phyloP scores from a whole-genome alignment of 2,888 invertebrate genomes.

The Incurvaria masculella region DNA sequence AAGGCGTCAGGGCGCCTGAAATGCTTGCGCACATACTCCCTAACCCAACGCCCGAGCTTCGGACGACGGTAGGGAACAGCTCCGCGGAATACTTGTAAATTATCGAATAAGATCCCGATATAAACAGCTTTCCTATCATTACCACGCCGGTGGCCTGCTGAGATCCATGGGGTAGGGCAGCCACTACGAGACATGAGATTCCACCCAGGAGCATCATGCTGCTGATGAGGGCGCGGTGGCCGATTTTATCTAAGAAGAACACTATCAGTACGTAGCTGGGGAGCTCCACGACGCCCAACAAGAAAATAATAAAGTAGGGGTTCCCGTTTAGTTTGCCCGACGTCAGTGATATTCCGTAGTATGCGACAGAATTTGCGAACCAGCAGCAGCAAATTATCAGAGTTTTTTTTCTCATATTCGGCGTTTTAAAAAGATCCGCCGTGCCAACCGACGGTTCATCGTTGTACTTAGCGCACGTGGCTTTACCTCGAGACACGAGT shows the following conservation, averaged over 20 bases:
- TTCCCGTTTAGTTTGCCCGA: constrained; percentile 76
- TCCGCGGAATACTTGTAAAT: constrained; percentile 87
- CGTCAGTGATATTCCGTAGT: constrained; percentile 80
- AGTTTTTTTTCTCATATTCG: constrained; percentile 72
- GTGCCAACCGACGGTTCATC: constrained; percentile 59
- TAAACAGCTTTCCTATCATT: constrained; percentile 77
- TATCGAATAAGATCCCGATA: constrained; percentile 82
- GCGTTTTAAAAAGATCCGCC: constrained; percentile 71
- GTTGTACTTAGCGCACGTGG: constrained; percentile 43
- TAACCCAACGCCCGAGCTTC: constrained; percentile 80
- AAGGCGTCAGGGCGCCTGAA: constrained; percentile 75
- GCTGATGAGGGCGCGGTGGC: constrained; percentile 73
- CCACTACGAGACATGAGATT: constrained; percentile 70
- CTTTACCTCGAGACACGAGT: constrained; percentile 61
- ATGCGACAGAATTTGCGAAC: constrained; percentile 84
- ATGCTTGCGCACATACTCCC: constrained; percentile 84
- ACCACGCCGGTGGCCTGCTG: constrained; percentile 61
- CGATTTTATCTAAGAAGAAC: constrained; percentile 71
- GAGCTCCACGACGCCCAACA: constrained; percentile 76
- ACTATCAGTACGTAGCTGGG: constrained; percentile 76
- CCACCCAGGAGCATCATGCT: constrained; percentile 78
- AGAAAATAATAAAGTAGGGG: constrained; percentile 74
- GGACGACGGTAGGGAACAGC: constrained; percentile 79
- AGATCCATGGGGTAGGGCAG: constrained; percentile 64
- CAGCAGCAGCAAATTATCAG: constrained; percentile 79